These are phyloP conservation scores for Ambastaia sidthimunki DNA, from an alignment of 2,797 vertebrate genomes.

Conservation along the genomic window DNA sequence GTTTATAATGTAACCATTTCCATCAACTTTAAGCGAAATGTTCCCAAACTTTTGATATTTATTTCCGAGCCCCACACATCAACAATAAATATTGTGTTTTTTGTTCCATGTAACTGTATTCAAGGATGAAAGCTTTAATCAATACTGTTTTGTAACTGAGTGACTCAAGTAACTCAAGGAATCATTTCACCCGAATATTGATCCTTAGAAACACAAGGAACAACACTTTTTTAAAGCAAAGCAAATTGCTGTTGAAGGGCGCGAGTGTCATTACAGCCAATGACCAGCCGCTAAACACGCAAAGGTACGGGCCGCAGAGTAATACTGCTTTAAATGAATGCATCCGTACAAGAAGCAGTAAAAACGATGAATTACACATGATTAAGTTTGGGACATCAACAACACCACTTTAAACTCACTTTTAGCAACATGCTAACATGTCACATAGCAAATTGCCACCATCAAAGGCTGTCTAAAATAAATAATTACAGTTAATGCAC, in stretches of 20 bases:
- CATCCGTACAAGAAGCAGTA: not conserved
- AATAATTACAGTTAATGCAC: conserved; percentile 3
- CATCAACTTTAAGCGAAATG: not conserved
- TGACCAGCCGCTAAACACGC: not conserved
- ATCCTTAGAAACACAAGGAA: conserved; percentile 34
- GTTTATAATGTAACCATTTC: not conserved
- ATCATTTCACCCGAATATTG: conserved; percentile 33
- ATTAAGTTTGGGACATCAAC: not conserved
- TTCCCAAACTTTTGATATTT: not conserved
- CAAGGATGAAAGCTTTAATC: conserved; percentile 40
- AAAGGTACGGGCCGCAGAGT: not conserved
- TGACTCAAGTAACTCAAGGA: conserved; percentile 29
- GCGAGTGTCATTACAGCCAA: conserved; percentile 9
- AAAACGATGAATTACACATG: not conserved
- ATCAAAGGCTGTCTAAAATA: conserved; percentile 27
- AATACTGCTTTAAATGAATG: not conserved
- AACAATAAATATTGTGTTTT: conserved; percentile 12
- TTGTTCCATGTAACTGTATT: conserved; percentile 18
- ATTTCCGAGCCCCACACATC: not conserved
- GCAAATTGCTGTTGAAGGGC: conserved; percentile 14
- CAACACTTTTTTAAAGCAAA: conserved; percentile 6
- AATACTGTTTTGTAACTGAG: conserved; percentile 39
- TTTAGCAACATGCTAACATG: not conserved
- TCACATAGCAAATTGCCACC: conserved; percentile 23
- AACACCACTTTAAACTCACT: not conserved